phyloP scores from a whole-genome alignment of 2,888 invertebrate genomes.

The Scrobipalpa atriplicella region DNA sequence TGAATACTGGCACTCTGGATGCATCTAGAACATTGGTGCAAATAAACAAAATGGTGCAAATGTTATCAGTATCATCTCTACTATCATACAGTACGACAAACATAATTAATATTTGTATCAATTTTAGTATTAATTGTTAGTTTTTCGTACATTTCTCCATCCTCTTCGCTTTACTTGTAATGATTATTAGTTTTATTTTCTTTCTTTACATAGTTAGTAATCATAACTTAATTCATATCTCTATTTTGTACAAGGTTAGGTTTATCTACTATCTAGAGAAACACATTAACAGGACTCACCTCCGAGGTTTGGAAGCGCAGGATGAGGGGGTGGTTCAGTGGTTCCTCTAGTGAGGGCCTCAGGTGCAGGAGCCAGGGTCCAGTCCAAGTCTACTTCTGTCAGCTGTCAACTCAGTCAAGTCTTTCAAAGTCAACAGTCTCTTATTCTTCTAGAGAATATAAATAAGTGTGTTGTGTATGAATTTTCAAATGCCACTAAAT shows the following conservation, averaged over 20 bases:
- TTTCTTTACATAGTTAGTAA: slow-evolving; percentile 11
- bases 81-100: background rate
- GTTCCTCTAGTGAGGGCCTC: slow-evolving; percentile 55
- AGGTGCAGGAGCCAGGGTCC: slow-evolving; percentile 49
- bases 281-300: slow-evolving; percentile 60
- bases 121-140: background rate
- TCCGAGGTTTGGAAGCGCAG: slow-evolving; percentile 62
- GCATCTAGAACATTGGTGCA: slow-evolving; percentile 29
- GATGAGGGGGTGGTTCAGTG: slow-evolving; percentile 62
- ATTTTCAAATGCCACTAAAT: no score
- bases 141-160: background rate
- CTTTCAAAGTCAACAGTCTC: background rate
- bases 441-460: slow-evolving; percentile 5
- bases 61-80: background rate
- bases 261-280: background rate
- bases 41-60: slow-evolving; percentile 19
- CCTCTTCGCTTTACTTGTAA: background rate
- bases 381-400: slow-evolving; percentile 22
- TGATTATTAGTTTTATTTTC: background rate
- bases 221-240: background rate
- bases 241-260: slow-evolving; percentile 9
- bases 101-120: background rate
- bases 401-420: slow-evolving; percentile 11
- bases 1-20: slow-evolving; percentile 27
- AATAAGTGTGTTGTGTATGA: no score